Conservation (phyloP, 1,140 invertebrate genomes). For the Himalopsyche phryganea region DNA sequence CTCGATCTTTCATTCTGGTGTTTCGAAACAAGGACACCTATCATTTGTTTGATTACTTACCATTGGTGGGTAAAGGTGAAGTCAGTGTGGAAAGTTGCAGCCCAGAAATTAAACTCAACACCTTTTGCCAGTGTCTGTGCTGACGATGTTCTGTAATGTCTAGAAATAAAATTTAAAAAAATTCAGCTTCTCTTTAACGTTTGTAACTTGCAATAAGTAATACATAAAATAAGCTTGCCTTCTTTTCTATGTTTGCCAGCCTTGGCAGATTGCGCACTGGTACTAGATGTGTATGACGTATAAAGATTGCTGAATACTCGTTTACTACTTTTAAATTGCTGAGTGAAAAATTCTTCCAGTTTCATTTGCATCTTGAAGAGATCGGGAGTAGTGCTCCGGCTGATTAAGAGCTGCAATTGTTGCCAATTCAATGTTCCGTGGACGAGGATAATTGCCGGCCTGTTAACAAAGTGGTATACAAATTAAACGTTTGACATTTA, state of each 20-base stretch:
- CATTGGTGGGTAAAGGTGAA: slow-evolving; percentile 61
- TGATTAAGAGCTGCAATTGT: slow-evolving; percentile 93
- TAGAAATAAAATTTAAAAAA: slow-evolving; percentile 10
- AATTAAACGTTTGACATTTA: too few species aligned
- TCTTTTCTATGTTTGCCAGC: slow-evolving; percentile 42
- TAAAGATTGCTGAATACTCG: slow-evolving; percentile 80
- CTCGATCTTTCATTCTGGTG: too few species aligned
- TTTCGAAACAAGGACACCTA: too few species aligned
- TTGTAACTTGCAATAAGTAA: too few species aligned
- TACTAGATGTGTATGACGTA: slow-evolving; percentile 39
- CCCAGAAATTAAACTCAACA: slow-evolving; percentile 68
- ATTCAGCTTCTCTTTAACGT: too few species aligned
- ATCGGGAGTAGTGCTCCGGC: slow-evolving; percentile 93
- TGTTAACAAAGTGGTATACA: slow-evolving; percentile 39
- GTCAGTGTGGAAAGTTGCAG: slow-evolving; percentile 70
- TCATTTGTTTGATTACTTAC: too few species aligned
- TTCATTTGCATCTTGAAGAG: slow-evolving; percentile 95
- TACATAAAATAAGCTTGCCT: slow-evolving; percentile 9
- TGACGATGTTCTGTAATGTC: slow-evolving; percentile 65
- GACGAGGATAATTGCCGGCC: slow-evolving; percentile 87
- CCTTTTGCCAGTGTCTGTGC: slow-evolving; percentile 90
- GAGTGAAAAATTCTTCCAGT: slow-evolving; percentile 94
- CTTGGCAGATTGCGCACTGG: slow-evolving; percentile 33
- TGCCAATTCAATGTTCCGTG: slow-evolving; percentile 93
- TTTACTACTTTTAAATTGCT: slow-evolving; percentile 92